These are phyloP conservation scores for Neodiprion pinetum DNA, from an alignment of 1,140 invertebrate genomes.

Conservation along the genomic window DNA sequence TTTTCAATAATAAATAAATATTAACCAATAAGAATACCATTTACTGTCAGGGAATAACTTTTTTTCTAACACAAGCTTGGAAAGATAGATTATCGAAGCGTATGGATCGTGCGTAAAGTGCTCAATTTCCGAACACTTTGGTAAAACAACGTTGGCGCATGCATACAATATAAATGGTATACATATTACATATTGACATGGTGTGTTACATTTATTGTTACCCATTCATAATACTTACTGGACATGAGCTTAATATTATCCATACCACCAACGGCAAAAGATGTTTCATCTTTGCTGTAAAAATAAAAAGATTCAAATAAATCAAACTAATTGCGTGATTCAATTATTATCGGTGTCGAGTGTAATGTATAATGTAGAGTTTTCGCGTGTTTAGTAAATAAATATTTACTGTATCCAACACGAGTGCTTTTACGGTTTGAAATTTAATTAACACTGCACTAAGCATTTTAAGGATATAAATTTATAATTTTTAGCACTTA, in stretches of 20 bases:
- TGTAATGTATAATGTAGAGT: background rate
- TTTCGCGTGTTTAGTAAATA: no score
- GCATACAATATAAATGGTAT: no score
- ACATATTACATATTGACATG: constrained; percentile 6
- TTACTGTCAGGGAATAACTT: no score
- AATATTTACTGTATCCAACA: no score
- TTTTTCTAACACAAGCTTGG: no score
- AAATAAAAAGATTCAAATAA: constrained; percentile 45
- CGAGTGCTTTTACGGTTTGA: background rate
- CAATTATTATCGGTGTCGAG: background rate
- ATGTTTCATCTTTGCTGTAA: constrained; percentile 76
- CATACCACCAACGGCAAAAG: constrained; percentile 75
- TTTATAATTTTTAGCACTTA: background rate
- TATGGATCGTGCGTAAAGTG: no score
- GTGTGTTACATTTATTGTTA: no score
- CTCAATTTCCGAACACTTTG: no score
- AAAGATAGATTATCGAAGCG: no score
- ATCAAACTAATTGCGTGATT: constrained; percentile 13
- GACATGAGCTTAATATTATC: constrained; percentile 68
- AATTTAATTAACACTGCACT: background rate
- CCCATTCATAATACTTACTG: constrained; percentile 56
- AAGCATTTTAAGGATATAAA: background rate
- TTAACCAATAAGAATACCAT: no score
- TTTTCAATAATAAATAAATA: no score
- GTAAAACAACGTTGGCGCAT: no score